Percentiles rank a stretch among this genome's conserved stretches.
Evolutionary conservation across 1,140 invertebrate genomes (phyloP).

Genomic region (Drosophila eugracilis): DNA sequence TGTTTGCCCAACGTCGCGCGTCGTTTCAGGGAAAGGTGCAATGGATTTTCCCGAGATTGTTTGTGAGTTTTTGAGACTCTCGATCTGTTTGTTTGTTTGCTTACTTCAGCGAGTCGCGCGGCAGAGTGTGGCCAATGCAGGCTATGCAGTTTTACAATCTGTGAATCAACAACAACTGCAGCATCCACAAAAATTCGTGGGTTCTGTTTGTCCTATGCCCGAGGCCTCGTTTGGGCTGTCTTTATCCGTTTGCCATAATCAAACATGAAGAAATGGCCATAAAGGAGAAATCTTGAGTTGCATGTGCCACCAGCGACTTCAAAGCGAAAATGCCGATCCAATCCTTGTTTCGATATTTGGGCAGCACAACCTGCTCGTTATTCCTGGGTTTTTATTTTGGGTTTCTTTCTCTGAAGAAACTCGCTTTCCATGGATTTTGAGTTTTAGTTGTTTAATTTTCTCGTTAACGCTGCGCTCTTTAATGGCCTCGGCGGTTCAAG

Average conservation of each 20-base stretch:
- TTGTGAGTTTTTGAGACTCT: slow-evolving; percentile 36
- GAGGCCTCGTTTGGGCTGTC: slow-evolving; percentile 23
- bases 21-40: slow-evolving; percentile 57
- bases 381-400: slow-evolving; percentile 30
- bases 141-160: slow-evolving; percentile 55
- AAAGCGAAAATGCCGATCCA: slow-evolving; percentile 52
- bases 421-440: slow-evolving; percentile 19
- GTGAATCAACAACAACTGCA: slow-evolving; percentile 40
- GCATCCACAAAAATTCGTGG: slow-evolving; percentile 49
- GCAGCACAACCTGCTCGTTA: slow-evolving; percentile 60
- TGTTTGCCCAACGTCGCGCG: slow-evolving; percentile 70
- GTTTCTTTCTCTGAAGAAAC: slow-evolving; percentile 15
- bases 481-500: slow-evolving; percentile 43
- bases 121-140: slow-evolving; percentile 43
- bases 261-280: slow-evolving; percentile 73
- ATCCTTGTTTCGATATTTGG: slow-evolving; percentile 18
- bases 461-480: slow-evolving; percentile 67
- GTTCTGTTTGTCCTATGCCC: slow-evolving; percentile 51
- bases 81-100: slow-evolving; percentile 55
- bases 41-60: slow-evolving; percentile 31
- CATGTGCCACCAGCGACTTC: slow-evolving; percentile 66
- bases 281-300: slow-evolving; percentile 58
- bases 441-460: slow-evolving; percentile 60
- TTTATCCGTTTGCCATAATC: slow-evolving; percentile 78
- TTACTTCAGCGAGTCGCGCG: slow-evolving; percentile 47